phyloP scores from a whole-genome alignment of 2,888 invertebrate species.

The Eueremaeus valkanovi region DNA sequence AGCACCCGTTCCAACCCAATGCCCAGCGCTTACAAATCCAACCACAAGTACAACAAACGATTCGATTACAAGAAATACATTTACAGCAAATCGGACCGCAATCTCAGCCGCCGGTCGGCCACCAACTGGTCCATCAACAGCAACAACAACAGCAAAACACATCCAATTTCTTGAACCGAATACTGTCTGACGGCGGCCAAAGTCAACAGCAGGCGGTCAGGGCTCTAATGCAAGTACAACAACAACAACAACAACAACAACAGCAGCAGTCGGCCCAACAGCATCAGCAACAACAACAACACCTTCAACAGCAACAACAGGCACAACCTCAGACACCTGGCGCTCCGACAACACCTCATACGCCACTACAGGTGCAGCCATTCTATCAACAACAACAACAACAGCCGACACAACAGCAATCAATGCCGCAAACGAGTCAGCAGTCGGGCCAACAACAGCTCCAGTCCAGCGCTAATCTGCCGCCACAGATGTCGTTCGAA shows the following conservation, averaged over 20 bases:
- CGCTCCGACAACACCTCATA: not conserved
- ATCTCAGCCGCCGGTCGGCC: conserved; percentile 12
- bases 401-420: conserved; percentile 49
- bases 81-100: conserved; percentile 18
- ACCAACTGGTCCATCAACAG: conserved; percentile 29
- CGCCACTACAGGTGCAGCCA: conserved; percentile 35
- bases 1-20: not conserved
- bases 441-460: conserved; percentile 47
- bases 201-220: not conserved
- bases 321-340: conserved; percentile 35
- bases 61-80: conserved; percentile 17
- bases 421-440: conserved; percentile 29
- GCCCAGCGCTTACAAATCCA: conserved; percentile 12
- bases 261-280: conserved; percentile 22
- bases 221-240: not conserved
- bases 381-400: conserved; percentile 47
- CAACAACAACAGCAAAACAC: conserved; percentile 29
- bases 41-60: conserved; percentile 32
- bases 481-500: conserved; percentile 25
- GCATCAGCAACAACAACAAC: conserved; percentile 20
- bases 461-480: conserved; percentile 9
- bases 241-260: conserved; percentile 14
- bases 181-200: not conserved
- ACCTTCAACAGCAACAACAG: no score
- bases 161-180: conserved; percentile 2